Percentiles rank a stretch among this genome's conserved stretches.
Evolutionary conservation across 2,888 invertebrate genomes (phyloP).

Genomic region (Protophormia terraenovae): DNA sequence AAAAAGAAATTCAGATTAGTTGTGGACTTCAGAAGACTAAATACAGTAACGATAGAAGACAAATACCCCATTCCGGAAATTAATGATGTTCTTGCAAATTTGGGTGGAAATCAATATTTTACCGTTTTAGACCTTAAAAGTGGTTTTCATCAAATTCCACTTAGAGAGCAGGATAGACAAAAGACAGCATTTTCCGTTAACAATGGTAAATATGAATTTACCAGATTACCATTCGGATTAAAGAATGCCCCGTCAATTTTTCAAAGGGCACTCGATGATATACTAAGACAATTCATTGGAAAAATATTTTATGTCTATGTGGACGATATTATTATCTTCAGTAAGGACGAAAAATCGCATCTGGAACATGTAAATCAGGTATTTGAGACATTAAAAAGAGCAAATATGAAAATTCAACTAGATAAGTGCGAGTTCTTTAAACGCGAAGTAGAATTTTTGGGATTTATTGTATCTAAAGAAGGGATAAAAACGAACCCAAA

Average conservation of each 20-base stretch:
- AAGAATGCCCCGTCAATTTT: background rate
- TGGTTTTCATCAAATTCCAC: background rate
- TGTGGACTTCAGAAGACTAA: background rate
- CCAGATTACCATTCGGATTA: background rate
- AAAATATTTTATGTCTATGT: background rate
- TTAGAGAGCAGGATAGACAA: background rate
- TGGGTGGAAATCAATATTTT: background rate
- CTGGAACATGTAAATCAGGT: background rate
- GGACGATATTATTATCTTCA: background rate
- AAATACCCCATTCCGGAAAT: background rate
- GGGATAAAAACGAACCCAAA: background rate
- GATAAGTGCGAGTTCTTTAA: background rate
- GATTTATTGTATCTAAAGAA: background rate
- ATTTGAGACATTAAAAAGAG: background rate
- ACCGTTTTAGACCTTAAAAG: background rate
- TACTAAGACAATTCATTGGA: background rate
- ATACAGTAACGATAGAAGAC: background rate
- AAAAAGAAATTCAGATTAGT: background rate
- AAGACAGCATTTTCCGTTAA: background rate
- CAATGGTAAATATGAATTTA: background rate
- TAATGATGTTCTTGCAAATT: background rate
- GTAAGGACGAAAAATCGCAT: background rate
- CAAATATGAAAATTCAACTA: background rate
- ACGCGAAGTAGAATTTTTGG: background rate
- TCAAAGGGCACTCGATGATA: background rate